These are phyloP conservation scores for Orthonychiurus folsomi DNA, from an alignment of 2,888 invertebrate species.

Conservation along the genomic window DNA sequence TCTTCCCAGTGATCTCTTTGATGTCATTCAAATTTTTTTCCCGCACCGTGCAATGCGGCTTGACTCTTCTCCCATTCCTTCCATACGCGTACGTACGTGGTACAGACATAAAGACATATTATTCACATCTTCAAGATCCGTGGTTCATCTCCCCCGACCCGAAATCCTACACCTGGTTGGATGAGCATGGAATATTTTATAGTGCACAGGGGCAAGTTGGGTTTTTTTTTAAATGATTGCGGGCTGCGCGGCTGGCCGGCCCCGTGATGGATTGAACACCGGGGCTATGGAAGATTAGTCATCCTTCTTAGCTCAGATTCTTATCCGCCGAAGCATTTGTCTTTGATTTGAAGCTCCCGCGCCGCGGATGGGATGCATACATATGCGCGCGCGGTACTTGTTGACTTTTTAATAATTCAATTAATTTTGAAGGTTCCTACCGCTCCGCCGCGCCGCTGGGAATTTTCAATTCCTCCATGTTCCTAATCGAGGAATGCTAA, in stretches of 20 bases:
- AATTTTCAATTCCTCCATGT: no score
- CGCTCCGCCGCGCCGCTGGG: no score
- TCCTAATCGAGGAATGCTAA: no score
- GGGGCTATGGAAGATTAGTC: not conserved
- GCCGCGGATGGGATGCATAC: not conserved
- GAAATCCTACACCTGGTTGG: constrained; percentile 1
- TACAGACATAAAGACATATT: no score
- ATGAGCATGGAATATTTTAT: no score
- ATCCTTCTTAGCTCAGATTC: not conserved
- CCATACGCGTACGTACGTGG: no score
- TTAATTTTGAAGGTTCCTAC: no score
- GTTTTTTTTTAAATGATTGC: no score
- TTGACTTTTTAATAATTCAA: constrained; percentile 1
- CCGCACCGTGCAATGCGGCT: no score
- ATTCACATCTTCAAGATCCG: not conserved
- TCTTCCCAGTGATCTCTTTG: constrained; percentile 38
- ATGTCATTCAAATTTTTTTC: constrained; percentile 37
- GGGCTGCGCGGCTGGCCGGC: no score
- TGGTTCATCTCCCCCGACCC: not conserved
- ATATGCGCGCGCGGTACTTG: not conserved
- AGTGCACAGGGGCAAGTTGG: not conserved
- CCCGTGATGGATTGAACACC: constrained; percentile 1
- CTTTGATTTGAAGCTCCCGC: not conserved
- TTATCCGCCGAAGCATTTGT: not conserved
- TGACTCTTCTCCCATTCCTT: no score